These are phyloP conservation scores for Drosophila biarmipes DNA, from an alignment of 1,140 invertebrate species.

Conservation along the genomic window DNA sequence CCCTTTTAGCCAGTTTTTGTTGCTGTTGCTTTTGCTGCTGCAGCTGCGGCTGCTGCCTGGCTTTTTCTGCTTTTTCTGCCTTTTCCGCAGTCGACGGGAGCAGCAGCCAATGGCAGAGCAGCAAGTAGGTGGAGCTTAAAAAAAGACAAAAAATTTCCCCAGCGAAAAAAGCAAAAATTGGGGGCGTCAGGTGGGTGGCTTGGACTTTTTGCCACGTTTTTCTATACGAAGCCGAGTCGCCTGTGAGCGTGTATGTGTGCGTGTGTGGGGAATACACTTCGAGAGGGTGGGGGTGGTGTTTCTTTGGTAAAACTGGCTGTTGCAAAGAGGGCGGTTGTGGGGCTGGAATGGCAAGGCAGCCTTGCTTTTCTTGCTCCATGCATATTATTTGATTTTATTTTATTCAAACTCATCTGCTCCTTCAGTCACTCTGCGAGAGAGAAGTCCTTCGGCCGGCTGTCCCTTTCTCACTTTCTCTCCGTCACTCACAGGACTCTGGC, in stretches of 20 bases:
- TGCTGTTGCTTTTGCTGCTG: slow-evolving; percentile 39
- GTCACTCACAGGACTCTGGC: slow-evolving; percentile 11
- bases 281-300: neutral
- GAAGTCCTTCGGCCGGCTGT: slow-evolving; percentile 20
- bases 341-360: slow-evolving; percentile 28
- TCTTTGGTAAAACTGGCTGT: slow-evolving; percentile 1
- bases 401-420: slow-evolving; percentile 56
- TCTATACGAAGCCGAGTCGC: slow-evolving; percentile 62
- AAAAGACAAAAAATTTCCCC: slow-evolving; percentile 81
- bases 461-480: slow-evolving; percentile 19
- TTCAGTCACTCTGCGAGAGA: slow-evolving; percentile 41
- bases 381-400: slow-evolving; percentile 82
- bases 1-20: slow-evolving; percentile 72
- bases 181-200: slow-evolving; percentile 40
- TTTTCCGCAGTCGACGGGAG: slow-evolving; percentile 43
- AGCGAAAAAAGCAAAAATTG: slow-evolving; percentile 66
- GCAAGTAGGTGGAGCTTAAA: slow-evolving; percentile 84
- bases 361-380: slow-evolving; percentile 63
- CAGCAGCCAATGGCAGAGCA: slow-evolving; percentile 75
- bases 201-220: slow-evolving; percentile 77
- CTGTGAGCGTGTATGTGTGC: slow-evolving; percentile 7
- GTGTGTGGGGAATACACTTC: slow-evolving; percentile 8
- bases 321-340: slow-evolving; percentile 1
- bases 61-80: slow-evolving; percentile 26
- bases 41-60: slow-evolving; percentile 38